Evolutionary conservation across 2,888 invertebrate genomes (phyloP), one percentile per base, ranked within the genome.

Genomic region (Hipparchia sbordonii): DNA sequence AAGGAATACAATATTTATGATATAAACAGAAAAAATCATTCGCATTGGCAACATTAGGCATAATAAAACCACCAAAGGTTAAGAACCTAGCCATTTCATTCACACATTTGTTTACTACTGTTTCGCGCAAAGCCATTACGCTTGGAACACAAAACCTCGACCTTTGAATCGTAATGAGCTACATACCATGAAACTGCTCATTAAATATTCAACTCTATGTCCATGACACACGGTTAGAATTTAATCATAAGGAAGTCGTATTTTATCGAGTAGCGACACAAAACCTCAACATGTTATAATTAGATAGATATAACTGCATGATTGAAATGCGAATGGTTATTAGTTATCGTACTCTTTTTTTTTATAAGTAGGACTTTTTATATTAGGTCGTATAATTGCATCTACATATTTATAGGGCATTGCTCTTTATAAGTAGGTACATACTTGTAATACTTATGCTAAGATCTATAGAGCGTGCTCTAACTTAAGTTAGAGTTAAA

Each of bases 101-200:
- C 51, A 57, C 63, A 67, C 45, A 62, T 72, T 77, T 77, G 76
- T 78, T 78, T 78, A 78, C 72, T 74, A 72, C 74, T 75, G 71
- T 74, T 74, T 66, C 57, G 13, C 51, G 12, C 45, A 56, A 48
- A 56, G 12, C 8, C 39, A 71, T 63, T 60, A 59, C 48, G 68
- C 81, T 89, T 78, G 89, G 80, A 89, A 89, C 90, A 84, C 88
- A 84, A 88, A 84, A 90, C 89, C 82, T 84, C 76, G 72, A 77
- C 69, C 72, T 67, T 65, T 56, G 39, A 60, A n/a, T 77, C 79
- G 78, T 76, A 45, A 39, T 39, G 39, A 39, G 3, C 61, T n/a
- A 56, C 6, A 78, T 76, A 33, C 63, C 23, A 56, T 6, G 12
- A 33, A 51, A 66, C 33, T 5, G 33, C 56, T n/a, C 65, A 54